Conservation (phyloP, 2,888 invertebrate genomes). For the Platypus cylindrus region DNA sequence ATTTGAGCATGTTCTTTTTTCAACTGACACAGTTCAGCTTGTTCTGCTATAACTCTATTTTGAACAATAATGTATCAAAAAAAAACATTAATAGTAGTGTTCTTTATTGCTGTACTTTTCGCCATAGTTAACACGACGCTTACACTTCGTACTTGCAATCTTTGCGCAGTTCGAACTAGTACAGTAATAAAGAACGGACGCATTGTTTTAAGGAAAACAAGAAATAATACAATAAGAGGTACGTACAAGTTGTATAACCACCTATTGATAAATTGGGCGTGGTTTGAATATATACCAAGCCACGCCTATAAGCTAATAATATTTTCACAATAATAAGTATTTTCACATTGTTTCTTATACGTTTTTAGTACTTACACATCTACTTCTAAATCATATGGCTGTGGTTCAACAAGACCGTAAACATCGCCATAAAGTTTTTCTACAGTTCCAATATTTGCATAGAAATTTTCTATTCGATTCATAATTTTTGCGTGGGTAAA, state of each 20-base stretch:
- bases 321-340: too few relatives aligned
- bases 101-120: neutral
- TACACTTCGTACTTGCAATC: too few relatives aligned
- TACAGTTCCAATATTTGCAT: conserved; percentile 44
- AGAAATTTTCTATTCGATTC: conserved; percentile 62
- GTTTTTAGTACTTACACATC: conserved; percentile 13
- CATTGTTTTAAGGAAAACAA: too few relatives aligned
- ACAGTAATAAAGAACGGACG: too few relatives aligned
- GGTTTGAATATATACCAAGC: too few relatives aligned
- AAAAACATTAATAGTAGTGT: neutral
- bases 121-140: too few relatives aligned
- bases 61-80: neutral
- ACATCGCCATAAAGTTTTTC: conserved; percentile 73
- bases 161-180: too few relatives aligned
- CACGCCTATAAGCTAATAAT: too few relatives aligned
- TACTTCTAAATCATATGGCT: conserved; percentile 37
- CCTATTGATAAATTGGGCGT: too few relatives aligned
- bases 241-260: too few relatives aligned
- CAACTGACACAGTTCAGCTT: conserved; percentile 64
- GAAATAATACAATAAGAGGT: too few relatives aligned
- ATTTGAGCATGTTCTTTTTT: conserved; percentile 66
- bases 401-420: conserved; percentile 56
- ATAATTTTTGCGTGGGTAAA: conserved; percentile 74
- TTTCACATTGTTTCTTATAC: too few relatives aligned
- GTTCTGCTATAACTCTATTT: conserved; percentile 36